Conservation (phyloP, 2,797 vertebrate genomes). For the Champsocephalus esox region DNA sequence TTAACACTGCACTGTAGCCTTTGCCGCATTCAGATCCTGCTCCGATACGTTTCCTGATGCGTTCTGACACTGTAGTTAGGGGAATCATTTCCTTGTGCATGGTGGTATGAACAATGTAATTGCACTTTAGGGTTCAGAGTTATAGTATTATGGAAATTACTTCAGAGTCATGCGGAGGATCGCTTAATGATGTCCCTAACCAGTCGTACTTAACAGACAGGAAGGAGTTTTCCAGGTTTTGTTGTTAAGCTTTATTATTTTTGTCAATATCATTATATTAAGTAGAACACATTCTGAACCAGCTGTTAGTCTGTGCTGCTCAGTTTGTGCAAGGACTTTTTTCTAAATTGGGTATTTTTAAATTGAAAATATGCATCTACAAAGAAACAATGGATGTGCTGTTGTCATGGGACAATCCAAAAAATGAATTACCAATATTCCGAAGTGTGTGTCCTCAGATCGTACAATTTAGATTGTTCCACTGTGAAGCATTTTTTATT, state of each 20-base stretch:
- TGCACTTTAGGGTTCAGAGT: constrained; percentile 80
- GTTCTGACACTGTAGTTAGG: constrained; percentile 75
- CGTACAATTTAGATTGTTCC: too few species aligned
- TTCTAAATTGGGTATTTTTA: neutral
- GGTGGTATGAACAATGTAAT: constrained; percentile 80
- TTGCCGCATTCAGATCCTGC: constrained; percentile 69
- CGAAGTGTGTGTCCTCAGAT: neutral
- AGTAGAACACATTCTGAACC: neutral
- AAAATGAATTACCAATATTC: neutral
- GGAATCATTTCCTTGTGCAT: constrained; percentile 76
- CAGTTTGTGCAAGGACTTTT: neutral
- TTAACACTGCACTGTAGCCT: constrained; percentile 74
- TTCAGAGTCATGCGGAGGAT: constrained; percentile 70
- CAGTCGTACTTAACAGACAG: constrained; percentile 55
- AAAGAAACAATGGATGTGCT: neutral
- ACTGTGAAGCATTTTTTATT: constrained; percentile 6
- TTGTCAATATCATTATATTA: neutral
- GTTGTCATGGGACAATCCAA: neutral
- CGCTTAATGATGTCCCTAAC: constrained; percentile 75
- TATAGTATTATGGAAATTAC: constrained; percentile 82
- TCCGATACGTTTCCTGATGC: constrained; percentile 77
- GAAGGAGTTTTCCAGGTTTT: constrained; percentile 46
- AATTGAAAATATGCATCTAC: neutral
- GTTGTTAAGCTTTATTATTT: constrained; percentile 10
- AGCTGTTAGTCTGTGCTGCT: neutral